phyloP scores from a whole-genome alignment of 2,888 invertebrate species.

The Cacoxenus indagator region DNA sequence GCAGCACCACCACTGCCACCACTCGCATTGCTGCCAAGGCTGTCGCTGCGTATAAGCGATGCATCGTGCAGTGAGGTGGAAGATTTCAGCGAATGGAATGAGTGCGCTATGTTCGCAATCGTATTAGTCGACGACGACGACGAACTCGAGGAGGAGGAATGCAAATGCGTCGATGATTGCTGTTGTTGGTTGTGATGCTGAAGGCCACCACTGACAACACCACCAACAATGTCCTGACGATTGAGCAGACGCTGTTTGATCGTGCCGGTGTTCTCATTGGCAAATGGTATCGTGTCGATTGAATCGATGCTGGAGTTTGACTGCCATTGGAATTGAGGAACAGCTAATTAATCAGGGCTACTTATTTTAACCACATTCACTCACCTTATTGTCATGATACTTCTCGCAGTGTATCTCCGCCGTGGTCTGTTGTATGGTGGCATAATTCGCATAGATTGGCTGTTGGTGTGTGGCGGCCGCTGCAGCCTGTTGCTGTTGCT shows the following conservation, averaged over 20 bases:
- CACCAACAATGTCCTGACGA: slow-evolving; percentile 68
- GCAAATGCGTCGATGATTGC: slow-evolving; percentile 60
- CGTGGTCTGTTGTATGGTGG: slow-evolving; percentile 74
- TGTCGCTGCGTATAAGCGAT: slow-evolving; percentile 68
- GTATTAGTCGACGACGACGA: slow-evolving; percentile 70
- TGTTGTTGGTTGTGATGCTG: slow-evolving; percentile 72
- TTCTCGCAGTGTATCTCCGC: slow-evolving; percentile 74
- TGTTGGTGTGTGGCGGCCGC: slow-evolving; percentile 55
- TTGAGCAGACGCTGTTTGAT: slow-evolving; percentile 86
- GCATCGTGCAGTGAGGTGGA: slow-evolving; percentile 72
- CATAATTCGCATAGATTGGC: slow-evolving; percentile 71
- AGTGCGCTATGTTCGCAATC: slow-evolving; percentile 70
- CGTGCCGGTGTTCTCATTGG: slow-evolving; percentile 98
- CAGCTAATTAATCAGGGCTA: slow-evolving; percentile 58
- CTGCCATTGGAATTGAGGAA: slow-evolving; percentile 72
- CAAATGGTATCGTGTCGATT: slow-evolving; percentile 92
- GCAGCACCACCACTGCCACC: slow-evolving; percentile 50
- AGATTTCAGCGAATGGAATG: slow-evolving; percentile 70
- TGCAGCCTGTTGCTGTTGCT: slow-evolving; percentile 41
- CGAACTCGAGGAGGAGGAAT: slow-evolving; percentile 70
- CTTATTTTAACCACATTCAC: neutral
- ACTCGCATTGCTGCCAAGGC: slow-evolving; percentile 73
- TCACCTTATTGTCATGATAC: slow-evolving; percentile 69
- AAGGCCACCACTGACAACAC: slow-evolving; percentile 70
- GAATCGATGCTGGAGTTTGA: slow-evolving; percentile 96